Evolutionary conservation across 2,113 vertebrate species (phyloP), one percentile per base, ranked within the genome.

Genomic region (Raja brachyura): DNA sequence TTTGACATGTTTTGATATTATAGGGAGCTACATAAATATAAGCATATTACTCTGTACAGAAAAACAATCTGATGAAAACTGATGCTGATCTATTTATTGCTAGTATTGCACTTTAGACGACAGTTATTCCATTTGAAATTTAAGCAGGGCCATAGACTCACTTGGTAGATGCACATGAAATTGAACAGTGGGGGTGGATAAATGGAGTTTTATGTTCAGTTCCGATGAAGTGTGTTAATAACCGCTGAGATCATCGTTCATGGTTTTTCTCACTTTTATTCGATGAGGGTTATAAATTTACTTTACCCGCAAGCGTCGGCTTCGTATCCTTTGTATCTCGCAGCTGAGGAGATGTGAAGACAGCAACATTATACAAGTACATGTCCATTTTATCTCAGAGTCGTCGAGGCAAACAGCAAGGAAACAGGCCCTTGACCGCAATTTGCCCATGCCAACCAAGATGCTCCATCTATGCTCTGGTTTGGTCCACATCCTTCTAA

Each of bases 51-150:
- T 28, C 2, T 83, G 56, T 83, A 56, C 20, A 56, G 54, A 83
- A 2, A 83, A 83, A 28, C 25, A 10, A 83, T 56, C 20, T 83
- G 33, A 79, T 22, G 77, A 16, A 79, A 48, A 22, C 5, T 79
- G 31, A 79, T 33, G 16, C 18, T 54, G 31, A 48, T 13, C 22
- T 59, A 22, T 83, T 56, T 83, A 59, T 83, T 83, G 16, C 48
- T 54, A 22, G 48, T 11, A 59, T 9, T 28, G 79, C 48, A 56
- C 1, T 25, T 10, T 54, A 56, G 20, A 56, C 56, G 9, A 83
- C 54, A 48, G 79, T 83, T 56, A 83, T 83, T 83, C 79, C 48
- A 83, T 83, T 83, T 59, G 20, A 83, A 83, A 83, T 10, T 56
- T 39, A 83, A 28, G 22, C 20, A 83, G 54, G 48, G 28, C 54